Evolutionary conservation across 2,797 vertebrate genomes (phyloP).

Genomic region (Diplodus sargus): DNA sequence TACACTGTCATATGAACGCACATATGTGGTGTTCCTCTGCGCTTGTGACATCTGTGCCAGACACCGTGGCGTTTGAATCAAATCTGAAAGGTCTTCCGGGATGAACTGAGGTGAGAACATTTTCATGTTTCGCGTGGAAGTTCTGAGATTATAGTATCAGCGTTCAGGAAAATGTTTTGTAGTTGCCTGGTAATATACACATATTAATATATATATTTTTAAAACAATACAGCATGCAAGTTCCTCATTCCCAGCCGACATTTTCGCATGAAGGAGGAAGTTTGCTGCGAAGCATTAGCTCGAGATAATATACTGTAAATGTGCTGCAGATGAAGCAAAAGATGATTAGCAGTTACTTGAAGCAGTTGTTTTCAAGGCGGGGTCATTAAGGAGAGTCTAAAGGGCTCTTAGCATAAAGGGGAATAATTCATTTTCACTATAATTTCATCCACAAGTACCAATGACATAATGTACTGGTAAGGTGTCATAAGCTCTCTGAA

Average conservation of each 20-base stretch:
- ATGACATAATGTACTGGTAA: too few species aligned
- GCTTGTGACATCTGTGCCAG: not conserved
- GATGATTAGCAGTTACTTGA: not conserved
- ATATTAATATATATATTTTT: not conserved
- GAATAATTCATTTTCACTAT: too few species aligned
- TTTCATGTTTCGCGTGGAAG: slow-evolving; percentile 16
- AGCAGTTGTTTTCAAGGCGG: too few species aligned
- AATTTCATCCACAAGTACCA: too few species aligned
- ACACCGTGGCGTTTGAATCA: not conserved
- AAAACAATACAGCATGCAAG: not conserved
- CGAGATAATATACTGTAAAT: not conserved
- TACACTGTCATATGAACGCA: not conserved
- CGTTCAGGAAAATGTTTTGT: not conserved
- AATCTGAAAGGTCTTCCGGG: slow-evolving; percentile 6
- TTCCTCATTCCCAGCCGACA: too few species aligned
- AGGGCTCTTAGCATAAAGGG: too few species aligned
- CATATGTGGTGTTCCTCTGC: not conserved
- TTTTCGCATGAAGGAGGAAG: slow-evolving; percentile 1
- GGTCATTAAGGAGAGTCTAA: too few species aligned
- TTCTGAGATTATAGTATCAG: not conserved
- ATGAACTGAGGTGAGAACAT: slow-evolving; percentile 69
- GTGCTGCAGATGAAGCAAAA: not conserved
- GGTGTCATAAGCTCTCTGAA: too few species aligned
- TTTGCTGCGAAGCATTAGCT: not conserved
- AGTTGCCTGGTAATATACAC: not conserved